These are phyloP conservation scores for Vulpes ferrilata DNA, from an alignment of 2,113 vertebrate species.

Conservation along the genomic window DNA sequence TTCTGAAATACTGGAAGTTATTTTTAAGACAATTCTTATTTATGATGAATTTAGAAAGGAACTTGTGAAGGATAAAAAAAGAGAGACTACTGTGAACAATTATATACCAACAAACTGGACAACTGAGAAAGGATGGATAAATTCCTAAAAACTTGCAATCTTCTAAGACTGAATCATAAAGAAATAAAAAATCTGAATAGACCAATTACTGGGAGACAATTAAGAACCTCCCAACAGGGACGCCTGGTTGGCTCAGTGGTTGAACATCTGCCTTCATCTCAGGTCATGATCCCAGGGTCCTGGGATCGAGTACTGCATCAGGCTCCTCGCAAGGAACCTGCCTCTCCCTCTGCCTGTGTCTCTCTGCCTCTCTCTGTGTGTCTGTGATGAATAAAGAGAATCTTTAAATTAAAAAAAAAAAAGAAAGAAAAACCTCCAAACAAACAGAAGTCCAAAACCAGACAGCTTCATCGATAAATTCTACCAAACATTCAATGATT, in stretches of 20 bases:
- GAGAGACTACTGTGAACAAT: neutral
- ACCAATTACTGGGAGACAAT: neutral
- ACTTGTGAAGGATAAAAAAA: neutral
- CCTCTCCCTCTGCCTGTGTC: too few relatives aligned
- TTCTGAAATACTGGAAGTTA: neutral
- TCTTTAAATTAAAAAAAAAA: too few relatives aligned
- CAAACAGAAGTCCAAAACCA: neutral
- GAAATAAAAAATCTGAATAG: neutral
- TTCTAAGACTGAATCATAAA: neutral
- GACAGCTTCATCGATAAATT: neutral
- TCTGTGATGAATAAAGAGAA: too few relatives aligned
- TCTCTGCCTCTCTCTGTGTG: too few relatives aligned
- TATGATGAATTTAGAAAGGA: constrained; percentile 38
- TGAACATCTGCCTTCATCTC: too few relatives aligned
- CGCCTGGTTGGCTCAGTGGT: too few relatives aligned
- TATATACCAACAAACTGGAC: neutral
- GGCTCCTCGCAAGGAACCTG: too few relatives aligned
- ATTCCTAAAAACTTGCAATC: neutral
- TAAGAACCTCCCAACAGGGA: neutral
- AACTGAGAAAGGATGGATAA: neutral
- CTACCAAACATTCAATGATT: neutral
- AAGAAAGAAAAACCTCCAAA: neutral
- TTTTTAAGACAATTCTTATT: neutral
- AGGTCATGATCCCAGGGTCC: too few relatives aligned
- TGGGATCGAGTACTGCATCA: too few relatives aligned